A percentile compares a stretch with the other conserved stretches of the same genome.
Conservation (phyloP, 1,140 invertebrate genomes). For the Vanessa atalanta region DNA sequence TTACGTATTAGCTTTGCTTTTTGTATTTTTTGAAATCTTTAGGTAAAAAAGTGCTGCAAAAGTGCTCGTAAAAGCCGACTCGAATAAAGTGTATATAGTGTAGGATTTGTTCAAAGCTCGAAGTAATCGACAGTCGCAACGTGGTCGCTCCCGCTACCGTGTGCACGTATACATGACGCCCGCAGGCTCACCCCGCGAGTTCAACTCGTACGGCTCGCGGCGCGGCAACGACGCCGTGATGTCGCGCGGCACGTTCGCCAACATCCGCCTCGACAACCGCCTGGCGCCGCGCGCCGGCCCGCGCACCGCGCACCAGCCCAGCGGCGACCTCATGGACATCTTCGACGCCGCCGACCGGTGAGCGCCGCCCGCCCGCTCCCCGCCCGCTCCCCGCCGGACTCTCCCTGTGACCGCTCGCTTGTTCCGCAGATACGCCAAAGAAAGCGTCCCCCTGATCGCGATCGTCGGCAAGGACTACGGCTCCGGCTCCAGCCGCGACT, state of each 20-base stretch:
- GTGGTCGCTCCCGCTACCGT: no score
- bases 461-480: slow-evolving; percentile 99
- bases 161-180: no score
- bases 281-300: slow-evolving; percentile 92
- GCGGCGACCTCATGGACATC: slow-evolving; percentile 94
- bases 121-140: no score
- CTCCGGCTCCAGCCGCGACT: slow-evolving; percentile 96
- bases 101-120: no score
- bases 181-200: slow-evolving; percentile 93
- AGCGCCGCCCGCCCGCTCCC: not conserved
- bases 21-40: no score
- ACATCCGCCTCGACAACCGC: slow-evolving; percentile 98
- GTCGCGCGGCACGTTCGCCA: slow-evolving; percentile 98
- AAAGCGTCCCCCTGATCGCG: slow-evolving; percentile 89
- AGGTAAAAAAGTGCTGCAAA: no score
- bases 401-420: not conserved
- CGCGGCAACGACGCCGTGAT: slow-evolving; percentile 98
- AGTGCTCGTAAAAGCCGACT: no score
- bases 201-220: slow-evolving; percentile 98
- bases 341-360: slow-evolving; percentile 97
- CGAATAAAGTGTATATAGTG: no score
- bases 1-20: no score
- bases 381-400: no score
- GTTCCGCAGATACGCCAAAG: slow-evolving; percentile 71
- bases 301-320: slow-evolving; percentile 93